A percentile compares a stretch with the other conserved stretches of the same genome.
Conservation (phyloP, 2,113 vertebrate genomes). For the Stomatorhinus ivindoensis region DNA sequence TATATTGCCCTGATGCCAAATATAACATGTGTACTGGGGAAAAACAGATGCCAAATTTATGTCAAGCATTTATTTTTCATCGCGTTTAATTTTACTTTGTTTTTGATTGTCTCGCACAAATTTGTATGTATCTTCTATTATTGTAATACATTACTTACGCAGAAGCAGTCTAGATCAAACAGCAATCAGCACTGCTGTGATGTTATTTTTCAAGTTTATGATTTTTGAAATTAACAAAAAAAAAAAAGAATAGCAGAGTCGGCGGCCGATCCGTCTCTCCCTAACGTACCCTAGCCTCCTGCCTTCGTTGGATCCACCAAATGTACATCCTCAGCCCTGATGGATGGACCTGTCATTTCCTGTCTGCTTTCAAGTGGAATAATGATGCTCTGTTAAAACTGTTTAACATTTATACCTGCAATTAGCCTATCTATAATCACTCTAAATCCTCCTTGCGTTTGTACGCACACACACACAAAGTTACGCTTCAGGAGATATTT, state of each 20-base stretch:
- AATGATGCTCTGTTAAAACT: constrained; percentile 52
- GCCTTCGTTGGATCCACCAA: constrained; percentile 18
- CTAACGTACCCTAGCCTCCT: background rate
- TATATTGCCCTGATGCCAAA: background rate
- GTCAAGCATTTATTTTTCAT: background rate
- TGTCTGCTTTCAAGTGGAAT: constrained; percentile 54
- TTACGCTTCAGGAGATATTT: constrained; percentile 5
- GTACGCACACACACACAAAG: constrained; percentile 10
- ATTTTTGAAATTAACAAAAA: background rate
- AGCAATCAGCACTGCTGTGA: background rate
- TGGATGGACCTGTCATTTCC: constrained; percentile 51
- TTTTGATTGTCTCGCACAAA: background rate
- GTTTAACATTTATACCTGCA: constrained; percentile 28
- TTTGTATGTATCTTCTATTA: background rate
- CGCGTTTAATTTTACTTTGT: background rate
- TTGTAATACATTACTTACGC: background rate
- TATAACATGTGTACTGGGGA: background rate
- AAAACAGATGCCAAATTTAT: background rate
- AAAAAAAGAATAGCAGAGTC: background rate
- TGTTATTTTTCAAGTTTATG: background rate
- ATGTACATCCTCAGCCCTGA: constrained; percentile 56
- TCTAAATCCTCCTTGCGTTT: background rate
- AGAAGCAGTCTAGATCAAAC: background rate
- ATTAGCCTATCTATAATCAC: constrained; percentile 43
- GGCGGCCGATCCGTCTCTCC: background rate